A percentile compares a stretch with the other conserved stretches of the same genome.
phyloP scores from a whole-genome alignment of 2,113 vertebrate genomes.

The Steatornis caripensis region DNA sequence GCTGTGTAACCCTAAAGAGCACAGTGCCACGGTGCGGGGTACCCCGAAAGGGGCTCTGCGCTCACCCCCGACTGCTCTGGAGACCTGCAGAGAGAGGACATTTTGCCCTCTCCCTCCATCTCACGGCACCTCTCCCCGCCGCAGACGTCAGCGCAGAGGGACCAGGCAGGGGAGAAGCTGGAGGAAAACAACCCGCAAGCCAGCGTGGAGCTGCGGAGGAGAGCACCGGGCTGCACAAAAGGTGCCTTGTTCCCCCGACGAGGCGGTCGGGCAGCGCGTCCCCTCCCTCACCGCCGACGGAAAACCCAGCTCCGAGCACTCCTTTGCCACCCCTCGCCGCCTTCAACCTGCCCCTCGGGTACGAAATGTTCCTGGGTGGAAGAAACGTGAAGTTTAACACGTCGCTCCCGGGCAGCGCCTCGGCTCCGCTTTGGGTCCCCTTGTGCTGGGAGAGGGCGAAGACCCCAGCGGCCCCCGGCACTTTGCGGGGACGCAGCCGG shows the following conservation, averaged over 20 bases:
- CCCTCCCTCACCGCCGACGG: neutral
- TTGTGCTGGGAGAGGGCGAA: neutral
- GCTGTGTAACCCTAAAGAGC: neutral
- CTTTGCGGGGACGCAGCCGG: neutral
- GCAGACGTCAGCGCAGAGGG: neutral
- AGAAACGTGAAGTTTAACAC: neutral
- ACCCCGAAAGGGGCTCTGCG: neutral
- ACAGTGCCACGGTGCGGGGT: neutral
- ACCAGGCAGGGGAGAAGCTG: neutral
- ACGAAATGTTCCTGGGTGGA: neutral
- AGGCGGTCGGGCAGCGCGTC: neutral
- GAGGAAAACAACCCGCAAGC: neutral
- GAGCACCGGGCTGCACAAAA: slow-evolving; percentile 19
- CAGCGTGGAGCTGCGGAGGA: neutral
- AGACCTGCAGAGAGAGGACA: neutral
- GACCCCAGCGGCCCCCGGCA: neutral
- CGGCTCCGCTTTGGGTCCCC: neutral
- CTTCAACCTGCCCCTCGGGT: neutral
- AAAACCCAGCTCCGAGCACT: neutral
- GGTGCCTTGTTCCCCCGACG: slow-evolving; percentile 28
- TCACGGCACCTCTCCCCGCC: neutral
- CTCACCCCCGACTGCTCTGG: neutral
- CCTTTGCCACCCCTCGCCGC: neutral
- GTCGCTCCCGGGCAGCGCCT: neutral
- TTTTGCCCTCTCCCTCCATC: neutral